Percentiles rank a stretch among this genome's conserved stretches.
Conservation (phyloP, 1,140 invertebrate genomes). For the Mesaphorura yosii region DNA sequence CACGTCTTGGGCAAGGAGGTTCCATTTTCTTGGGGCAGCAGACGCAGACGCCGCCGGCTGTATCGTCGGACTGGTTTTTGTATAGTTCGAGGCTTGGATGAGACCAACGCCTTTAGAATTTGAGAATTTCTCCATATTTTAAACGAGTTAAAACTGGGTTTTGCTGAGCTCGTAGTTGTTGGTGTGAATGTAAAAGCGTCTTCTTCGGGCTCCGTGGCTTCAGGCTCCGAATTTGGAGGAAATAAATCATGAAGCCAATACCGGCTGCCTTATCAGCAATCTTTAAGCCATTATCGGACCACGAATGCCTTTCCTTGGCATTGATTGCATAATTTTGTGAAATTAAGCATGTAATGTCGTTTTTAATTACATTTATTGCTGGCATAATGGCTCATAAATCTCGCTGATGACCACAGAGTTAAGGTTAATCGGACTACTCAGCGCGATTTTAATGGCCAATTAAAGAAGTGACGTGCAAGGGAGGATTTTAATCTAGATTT, state of each 20-base stretch:
- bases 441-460: background rate
- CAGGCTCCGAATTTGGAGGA: too few relatives aligned
- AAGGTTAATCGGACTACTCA: background rate
- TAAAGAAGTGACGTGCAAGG: background rate
- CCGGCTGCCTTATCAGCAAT: background rate
- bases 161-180: background rate
- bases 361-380: background rate
- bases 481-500: background rate
- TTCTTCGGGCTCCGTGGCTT: too few relatives aligned
- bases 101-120: background rate
- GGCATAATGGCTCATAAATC: background rate
- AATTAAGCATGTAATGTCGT: background rate
- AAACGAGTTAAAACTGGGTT: background rate
- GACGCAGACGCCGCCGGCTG: background rate
- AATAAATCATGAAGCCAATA: too few relatives aligned
- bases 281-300: background rate
- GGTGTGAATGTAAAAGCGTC: too few relatives aligned
- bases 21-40: background rate
- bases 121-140: background rate
- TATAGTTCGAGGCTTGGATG: background rate
- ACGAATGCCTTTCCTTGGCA: background rate
- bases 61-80: background rate
- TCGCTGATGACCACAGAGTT: background rate
- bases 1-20: conserved; percentile 15
- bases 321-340: background rate